Evolutionary conservation across 1,140 invertebrate genomes (phyloP), one percentile per base, ranked within the genome.

Genomic region (Plutomurus gul): DNA sequence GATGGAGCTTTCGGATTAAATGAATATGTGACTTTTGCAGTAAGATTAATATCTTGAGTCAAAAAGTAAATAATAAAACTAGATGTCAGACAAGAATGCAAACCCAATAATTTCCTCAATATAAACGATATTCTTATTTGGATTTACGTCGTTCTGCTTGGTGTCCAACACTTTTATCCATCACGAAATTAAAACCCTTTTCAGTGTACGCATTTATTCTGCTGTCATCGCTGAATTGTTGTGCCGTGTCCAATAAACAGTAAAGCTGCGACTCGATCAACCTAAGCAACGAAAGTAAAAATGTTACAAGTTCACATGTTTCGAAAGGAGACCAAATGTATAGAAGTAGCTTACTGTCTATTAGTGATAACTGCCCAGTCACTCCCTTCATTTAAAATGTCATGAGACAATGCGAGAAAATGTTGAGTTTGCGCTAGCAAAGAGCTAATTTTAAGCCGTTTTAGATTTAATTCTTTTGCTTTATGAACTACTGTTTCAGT

Each of bases 111-210:
- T 36, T 37, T 30, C 27, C n/a, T n/a, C n/a, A n/a, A n/a, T n/a
- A n/a, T n/a, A n/a, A n/a, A n/a, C n/a, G n/a, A n/a, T n/a, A n/a
- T n/a, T n/a, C n/a, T n/a, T n/a, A n/a, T n/a, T 16, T 70, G 13
- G n/a, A 43, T 20, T 43, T 74, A 74, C 72, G 40, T 47, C 27
- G 47, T 36, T 74, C 72, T 30, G 72, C 46, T 30, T 74, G 43
- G 18, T 43, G 40, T 20, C 72, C 72, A 25, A 74, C n/a, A 27
- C 43, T 33, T 49, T 74, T 74, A 30, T 74, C 72, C 43, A 74
- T 74, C 3, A 49, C 27, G 11, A 74, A 49, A 33, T 74, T 74
- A 30, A 47, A 74, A 1, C 72, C 72, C 5, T 33, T 46, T 33
- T 74, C 72, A 25, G 27, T 33, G 22, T 25, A 74, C 20, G 22